Percentiles rank a stretch among this genome's conserved stretches.
phyloP scores from a whole-genome alignment of 2,888 invertebrate species.

The Agriopis marginaria region DNA sequence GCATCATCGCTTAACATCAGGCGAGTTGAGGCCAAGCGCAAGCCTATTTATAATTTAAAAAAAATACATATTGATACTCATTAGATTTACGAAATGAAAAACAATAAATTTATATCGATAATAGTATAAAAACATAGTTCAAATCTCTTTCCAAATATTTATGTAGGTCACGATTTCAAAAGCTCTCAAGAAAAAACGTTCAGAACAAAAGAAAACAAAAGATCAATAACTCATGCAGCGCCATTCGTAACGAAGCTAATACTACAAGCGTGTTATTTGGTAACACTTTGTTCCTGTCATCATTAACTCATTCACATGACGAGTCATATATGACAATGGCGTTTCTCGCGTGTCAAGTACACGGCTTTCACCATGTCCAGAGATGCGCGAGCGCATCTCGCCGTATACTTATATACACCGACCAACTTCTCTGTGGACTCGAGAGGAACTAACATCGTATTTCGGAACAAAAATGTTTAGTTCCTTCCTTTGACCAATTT shows the following conservation, averaged over 20 bases:
- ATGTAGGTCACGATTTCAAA: constrained; percentile 11
- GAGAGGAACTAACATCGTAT: no score
- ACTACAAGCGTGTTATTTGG: constrained; percentile 5
- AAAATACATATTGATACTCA: no score
- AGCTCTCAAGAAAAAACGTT: neutral
- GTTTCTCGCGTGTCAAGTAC: constrained; percentile 31
- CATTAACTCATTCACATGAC: constrained; percentile 23
- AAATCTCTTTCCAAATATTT: no score
- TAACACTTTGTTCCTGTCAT: constrained; percentile 13
- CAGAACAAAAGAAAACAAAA: constrained; percentile 14
- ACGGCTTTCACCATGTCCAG: constrained; percentile 31
- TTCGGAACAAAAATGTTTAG: no score
- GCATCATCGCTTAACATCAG: no score
- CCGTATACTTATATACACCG: neutral
- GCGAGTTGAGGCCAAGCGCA: no score
- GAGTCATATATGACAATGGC: constrained; percentile 28
- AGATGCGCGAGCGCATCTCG: constrained; percentile 18
- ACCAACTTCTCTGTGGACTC: no score
- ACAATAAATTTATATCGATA: neutral
- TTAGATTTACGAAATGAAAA: no score
- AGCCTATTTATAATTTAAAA: no score
- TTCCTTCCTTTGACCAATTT: no score
- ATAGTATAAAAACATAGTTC: neutral
- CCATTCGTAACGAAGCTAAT: constrained; percentile 1
- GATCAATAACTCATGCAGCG: constrained; percentile 3